Conservation (phyloP, 2,113 vertebrate genomes). For the Nycticebus coucang region DNA sequence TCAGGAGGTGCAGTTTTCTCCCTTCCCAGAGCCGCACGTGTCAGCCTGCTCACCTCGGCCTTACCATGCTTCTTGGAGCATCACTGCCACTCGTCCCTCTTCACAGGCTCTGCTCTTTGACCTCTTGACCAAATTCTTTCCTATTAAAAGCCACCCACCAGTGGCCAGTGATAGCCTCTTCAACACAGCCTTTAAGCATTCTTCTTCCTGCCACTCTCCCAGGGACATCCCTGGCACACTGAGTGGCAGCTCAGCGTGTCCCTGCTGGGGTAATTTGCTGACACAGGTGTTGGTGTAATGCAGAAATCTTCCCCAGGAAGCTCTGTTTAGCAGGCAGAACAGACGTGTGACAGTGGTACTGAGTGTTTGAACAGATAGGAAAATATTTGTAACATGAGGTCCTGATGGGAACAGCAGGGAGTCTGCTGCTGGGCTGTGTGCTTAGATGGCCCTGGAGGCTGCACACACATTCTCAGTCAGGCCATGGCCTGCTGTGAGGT, state of each 20-base stretch:
- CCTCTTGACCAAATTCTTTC: background rate
- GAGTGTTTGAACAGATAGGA: background rate
- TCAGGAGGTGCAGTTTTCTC: background rate
- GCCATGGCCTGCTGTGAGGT: background rate
- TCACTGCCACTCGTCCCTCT: background rate
- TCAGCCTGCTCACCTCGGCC: rapidly evolving
- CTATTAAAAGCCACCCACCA: background rate
- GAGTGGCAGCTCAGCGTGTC: background rate
- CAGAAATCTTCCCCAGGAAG: background rate
- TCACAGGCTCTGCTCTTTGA: background rate
- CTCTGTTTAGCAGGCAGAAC: background rate
- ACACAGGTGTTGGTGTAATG: background rate
- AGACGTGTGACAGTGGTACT: background rate
- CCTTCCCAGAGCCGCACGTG: background rate
- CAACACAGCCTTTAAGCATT: background rate
- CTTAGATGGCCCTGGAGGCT: background rate
- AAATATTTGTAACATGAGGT: background rate
- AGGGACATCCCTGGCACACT: background rate
- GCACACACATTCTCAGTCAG: background rate
- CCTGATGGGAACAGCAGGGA: background rate
- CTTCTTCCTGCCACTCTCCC: background rate
- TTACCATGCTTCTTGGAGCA: background rate
- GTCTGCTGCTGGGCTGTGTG: background rate
- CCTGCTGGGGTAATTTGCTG: background rate
- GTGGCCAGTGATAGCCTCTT: background rate